phyloP scores from a whole-genome alignment of 2,797 vertebrate genomes.

The Gallinago nigripennis region DNA sequence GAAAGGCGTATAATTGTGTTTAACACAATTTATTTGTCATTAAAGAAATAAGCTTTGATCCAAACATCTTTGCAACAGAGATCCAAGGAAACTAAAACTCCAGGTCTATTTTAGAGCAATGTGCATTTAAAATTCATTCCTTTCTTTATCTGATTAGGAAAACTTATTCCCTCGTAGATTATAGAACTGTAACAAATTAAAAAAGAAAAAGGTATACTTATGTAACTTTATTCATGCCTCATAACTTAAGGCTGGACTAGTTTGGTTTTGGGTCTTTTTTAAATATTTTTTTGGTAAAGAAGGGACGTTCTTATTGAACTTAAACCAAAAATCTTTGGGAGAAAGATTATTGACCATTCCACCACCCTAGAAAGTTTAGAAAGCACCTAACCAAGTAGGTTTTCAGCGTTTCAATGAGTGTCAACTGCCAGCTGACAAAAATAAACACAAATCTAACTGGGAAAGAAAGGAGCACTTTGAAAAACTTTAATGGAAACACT shows the following conservation, averaged over 20 bases:
- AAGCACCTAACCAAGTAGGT: neutral
- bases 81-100: constrained; percentile 68
- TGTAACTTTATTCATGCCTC: neutral
- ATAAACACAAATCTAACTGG: neutral
- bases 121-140: constrained; percentile 55
- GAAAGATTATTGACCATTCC: neutral
- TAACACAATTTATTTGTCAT: constrained; percentile 77
- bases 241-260: neutral
- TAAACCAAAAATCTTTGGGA: neutral
- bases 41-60: constrained; percentile 76
- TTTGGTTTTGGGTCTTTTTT: neutral
- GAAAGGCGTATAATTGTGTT: constrained; percentile 72
- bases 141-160: constrained; percentile 21
- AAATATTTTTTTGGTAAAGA: neutral
- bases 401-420: neutral
- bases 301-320: neutral
- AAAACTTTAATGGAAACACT: neutral
- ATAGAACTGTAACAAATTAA: neutral
- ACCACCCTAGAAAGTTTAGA: neutral
- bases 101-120: constrained; percentile 72
- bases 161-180: neutral
- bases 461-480: neutral
- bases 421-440: neutral
- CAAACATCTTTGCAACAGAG: constrained; percentile 64
- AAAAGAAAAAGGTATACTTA: neutral